Conservation (phyloP, 2,113 vertebrate genomes). For the Penelope pileata region DNA sequence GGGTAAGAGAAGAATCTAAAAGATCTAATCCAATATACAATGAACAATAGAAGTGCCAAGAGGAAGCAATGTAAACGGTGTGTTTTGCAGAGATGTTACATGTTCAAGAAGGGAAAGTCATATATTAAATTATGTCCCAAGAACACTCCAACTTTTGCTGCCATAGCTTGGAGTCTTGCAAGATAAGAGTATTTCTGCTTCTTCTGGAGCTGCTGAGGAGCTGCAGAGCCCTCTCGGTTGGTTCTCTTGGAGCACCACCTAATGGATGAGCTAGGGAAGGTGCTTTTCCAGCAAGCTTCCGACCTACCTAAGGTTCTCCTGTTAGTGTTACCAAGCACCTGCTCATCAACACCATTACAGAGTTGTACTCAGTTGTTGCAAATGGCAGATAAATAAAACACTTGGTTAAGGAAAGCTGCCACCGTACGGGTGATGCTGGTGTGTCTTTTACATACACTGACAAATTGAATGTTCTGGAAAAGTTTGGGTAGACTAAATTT, state of each 20-base stretch:
- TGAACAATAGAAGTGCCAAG: conserved; percentile 19
- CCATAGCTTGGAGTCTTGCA: conserved; percentile 19
- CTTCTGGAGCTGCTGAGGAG: conserved; percentile 21
- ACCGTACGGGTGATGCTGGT: neutral
- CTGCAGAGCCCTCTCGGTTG: neutral
- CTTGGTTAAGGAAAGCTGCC: neutral
- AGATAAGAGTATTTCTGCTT: neutral
- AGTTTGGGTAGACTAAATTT: neutral
- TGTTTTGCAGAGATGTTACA: neutral
- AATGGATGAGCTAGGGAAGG: conserved; percentile 69
- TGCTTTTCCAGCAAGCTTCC: neutral
- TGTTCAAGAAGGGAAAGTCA: neutral
- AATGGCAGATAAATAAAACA: neutral
- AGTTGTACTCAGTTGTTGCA: neutral
- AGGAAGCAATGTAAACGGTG: conserved; percentile 16
- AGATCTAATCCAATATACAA: conserved; percentile 29
- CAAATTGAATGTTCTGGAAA: neutral
- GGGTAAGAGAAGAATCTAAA: neutral
- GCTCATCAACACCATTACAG: neutral
- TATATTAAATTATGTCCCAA: neutral
- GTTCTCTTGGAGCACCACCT: conserved; percentile 74
- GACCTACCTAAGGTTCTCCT: neutral
- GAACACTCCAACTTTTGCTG: conserved; percentile 32
- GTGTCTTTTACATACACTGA: neutral
- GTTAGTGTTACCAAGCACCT: neutral